A percentile compares a stretch with the other conserved stretches of the same genome.
These are phyloP conservation scores for Tetrax tetrax DNA, from an alignment of 2,113 vertebrate species.

Conservation along the genomic window DNA sequence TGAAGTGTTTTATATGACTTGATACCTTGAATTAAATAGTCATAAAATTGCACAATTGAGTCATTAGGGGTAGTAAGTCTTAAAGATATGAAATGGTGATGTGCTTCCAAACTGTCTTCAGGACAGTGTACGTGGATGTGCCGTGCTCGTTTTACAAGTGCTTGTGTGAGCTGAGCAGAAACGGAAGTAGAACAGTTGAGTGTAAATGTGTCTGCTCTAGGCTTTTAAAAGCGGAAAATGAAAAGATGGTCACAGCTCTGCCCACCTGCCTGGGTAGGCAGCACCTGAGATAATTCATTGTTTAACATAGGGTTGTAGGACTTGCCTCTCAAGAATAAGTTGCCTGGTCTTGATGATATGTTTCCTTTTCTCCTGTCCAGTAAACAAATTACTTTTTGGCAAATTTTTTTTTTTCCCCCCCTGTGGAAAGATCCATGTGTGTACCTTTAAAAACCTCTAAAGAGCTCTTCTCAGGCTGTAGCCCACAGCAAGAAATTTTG, in stretches of 20 bases:
- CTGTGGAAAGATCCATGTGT: background rate
- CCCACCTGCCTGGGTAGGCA: background rate
- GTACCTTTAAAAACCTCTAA: background rate
- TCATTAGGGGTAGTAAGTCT: background rate
- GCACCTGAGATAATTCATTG: background rate
- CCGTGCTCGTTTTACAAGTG: background rate
- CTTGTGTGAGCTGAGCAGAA: background rate
- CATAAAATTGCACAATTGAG: background rate
- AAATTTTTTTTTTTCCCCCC: background rate
- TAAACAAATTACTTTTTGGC: background rate
- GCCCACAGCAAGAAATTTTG: background rate
- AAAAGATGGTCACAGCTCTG: background rate
- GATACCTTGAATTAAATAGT: background rate
- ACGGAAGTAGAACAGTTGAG: background rate
- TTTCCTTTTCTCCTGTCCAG: background rate
- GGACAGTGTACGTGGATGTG: background rate
- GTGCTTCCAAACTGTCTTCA: background rate
- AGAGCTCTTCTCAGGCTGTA: background rate
- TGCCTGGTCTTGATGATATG: background rate
- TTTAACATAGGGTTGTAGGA: background rate
- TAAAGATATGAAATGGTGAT: background rate
- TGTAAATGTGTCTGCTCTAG: background rate
- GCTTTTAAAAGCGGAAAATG: background rate
- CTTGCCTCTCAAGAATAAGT: background rate
- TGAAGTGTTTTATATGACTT: background rate